Evolutionary conservation across 1,140 invertebrate genomes (phyloP).

Genomic region (Tribolium madens): DNA sequence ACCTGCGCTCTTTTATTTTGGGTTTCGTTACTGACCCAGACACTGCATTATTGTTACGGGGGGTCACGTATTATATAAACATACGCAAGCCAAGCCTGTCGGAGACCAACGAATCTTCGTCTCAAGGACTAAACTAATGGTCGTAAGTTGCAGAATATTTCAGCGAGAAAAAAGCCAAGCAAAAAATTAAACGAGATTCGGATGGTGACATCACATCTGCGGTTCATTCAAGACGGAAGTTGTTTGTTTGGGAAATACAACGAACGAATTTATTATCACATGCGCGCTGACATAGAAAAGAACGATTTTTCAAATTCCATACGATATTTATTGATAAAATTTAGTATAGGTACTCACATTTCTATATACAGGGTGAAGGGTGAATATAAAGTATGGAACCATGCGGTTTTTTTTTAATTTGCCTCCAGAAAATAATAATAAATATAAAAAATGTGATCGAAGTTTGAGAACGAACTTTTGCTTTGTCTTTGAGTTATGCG

Average conservation of each 20-base stretch:
- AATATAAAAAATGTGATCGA: too few species aligned
- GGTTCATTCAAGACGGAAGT: slow-evolving; percentile 1
- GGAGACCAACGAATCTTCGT: slow-evolving; percentile 19
- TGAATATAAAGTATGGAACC: too few species aligned
- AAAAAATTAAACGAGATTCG: slow-evolving; percentile 10
- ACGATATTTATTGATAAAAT: too few species aligned
- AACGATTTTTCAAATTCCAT: too few species aligned
- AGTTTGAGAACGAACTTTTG: too few species aligned
- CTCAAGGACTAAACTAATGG: slow-evolving; percentile 13
- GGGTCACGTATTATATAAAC: slow-evolving; percentile 49
- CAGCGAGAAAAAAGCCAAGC: background rate
- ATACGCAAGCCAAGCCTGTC: slow-evolving; percentile 29
- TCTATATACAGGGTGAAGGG: too few species aligned
- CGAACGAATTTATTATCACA: background rate
- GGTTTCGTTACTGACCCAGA: slow-evolving; percentile 51
- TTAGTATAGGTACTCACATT: too few species aligned
- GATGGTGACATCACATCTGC: slow-evolving; percentile 24
- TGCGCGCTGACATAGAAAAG: background rate
- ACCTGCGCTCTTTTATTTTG: slow-evolving; percentile 37
- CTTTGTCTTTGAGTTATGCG: too few species aligned
- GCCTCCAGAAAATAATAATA: too few species aligned
- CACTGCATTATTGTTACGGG: slow-evolving; percentile 49
- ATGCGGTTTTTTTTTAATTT: too few species aligned
- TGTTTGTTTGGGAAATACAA: slow-evolving; percentile 1
- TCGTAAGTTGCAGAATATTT: slow-evolving; percentile 10